Conservation (phyloP, 2,888 invertebrate genomes). For the Proisotoma minuta region DNA sequence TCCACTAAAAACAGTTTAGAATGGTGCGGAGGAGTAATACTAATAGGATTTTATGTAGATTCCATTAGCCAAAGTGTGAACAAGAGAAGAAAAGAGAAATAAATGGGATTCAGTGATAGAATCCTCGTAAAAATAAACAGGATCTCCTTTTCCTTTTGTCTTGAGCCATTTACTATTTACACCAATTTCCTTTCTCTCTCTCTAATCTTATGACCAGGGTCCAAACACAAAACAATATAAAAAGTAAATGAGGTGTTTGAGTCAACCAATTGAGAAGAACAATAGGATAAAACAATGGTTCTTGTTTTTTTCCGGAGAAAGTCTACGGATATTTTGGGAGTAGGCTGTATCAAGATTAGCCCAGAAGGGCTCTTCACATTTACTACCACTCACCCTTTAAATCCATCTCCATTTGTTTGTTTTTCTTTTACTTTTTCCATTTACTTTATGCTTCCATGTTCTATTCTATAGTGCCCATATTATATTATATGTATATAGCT, state of each 20-base stretch:
- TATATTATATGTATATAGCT: no score
- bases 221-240: not conserved
- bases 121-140: constrained; percentile 16
- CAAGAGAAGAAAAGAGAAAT: not conserved
- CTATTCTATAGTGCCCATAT: no score
- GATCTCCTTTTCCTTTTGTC: not conserved
- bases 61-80: constrained; percentile 9
- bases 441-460: not conserved
- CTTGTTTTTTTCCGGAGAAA: not conserved
- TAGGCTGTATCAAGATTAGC: constrained; percentile 3
- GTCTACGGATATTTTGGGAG: not conserved
- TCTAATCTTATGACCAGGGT: not conserved
- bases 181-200: not conserved
- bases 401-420: constrained; percentile 25
- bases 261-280: constrained; percentile 13
- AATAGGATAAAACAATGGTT: not conserved
- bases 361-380: constrained; percentile 15
- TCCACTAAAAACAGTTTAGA: not conserved
- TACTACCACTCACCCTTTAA: constrained; percentile 14
- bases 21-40: not conserved
- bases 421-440: constrained; percentile 11
- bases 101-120: constrained; percentile 17
- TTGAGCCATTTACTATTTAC: not conserved
- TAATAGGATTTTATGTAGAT: constrained; percentile 15
- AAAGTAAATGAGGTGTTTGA: constrained; percentile 18